Percentiles rank a stretch among this genome's conserved stretches.
These are phyloP conservation scores for Diaprepes abbreviatus DNA, from an alignment of 2,888 invertebrate species.

Conservation along the genomic window DNA sequence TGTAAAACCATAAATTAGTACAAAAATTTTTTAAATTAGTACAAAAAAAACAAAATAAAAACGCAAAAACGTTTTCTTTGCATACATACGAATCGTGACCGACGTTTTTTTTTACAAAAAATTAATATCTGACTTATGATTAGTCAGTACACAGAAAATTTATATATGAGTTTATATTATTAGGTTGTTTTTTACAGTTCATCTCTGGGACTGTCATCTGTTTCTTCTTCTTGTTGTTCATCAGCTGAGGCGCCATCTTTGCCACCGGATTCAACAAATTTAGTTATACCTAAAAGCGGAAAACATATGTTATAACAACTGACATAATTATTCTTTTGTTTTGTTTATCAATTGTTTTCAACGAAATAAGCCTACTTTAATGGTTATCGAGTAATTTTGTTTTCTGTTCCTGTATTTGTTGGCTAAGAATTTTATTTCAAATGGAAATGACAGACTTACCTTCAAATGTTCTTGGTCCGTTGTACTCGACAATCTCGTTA, in stretches of 20 bases:
- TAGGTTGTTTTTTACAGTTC: constrained; percentile 75
- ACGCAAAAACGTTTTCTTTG: neutral
- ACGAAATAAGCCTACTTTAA: no score
- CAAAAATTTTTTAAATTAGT: constrained; percentile 16
- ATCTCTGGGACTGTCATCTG: constrained; percentile 82
- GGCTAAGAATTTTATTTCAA: no score
- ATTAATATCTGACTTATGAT: neutral
- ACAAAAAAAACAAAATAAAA: constrained; percentile 5
- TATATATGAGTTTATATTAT: constrained; percentile 7
- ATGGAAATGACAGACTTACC: constrained; percentile 35
- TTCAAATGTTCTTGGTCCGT: constrained; percentile 80
- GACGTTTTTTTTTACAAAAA: constrained; percentile 6
- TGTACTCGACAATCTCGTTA: constrained; percentile 91
- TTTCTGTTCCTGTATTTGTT: no score
- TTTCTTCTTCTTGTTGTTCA: constrained; percentile 74
- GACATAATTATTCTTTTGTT: no score
- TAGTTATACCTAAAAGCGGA: constrained; percentile 91
- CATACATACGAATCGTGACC: neutral
- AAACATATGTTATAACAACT: no score
- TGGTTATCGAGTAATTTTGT: no score
- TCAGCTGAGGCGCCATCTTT: constrained; percentile 80
- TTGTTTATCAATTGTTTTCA: no score
- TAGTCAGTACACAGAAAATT: neutral
- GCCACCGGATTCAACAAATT: constrained; percentile 95
- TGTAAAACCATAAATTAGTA: constrained; percentile 10